Percentiles rank a stretch among this genome's conserved stretches.
Evolutionary conservation across 2,797 vertebrate species (phyloP).

Genomic region (Periparus ater): DNA sequence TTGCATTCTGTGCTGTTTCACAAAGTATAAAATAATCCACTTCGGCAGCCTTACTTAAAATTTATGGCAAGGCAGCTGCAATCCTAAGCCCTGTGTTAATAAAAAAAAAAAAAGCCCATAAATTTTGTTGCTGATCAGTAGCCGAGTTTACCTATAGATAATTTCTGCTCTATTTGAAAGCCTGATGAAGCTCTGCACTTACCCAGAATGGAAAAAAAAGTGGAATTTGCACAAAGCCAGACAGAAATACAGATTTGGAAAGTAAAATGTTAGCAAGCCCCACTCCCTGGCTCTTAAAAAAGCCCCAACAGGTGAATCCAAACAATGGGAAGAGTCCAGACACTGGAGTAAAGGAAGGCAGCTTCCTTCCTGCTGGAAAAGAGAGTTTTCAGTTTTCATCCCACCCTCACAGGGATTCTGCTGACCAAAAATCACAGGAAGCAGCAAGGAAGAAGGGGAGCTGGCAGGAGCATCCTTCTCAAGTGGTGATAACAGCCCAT

Average conservation of each 20-base stretch:
- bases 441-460: background rate
- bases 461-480: background rate
- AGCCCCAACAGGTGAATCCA: background rate
- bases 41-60: background rate
- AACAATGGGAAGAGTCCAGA: background rate
- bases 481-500: background rate
- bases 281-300: background rate
- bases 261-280: background rate
- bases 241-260: background rate
- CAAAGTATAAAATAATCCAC: background rate
- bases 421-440: background rate
- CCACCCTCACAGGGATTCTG: background rate
- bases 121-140: background rate
- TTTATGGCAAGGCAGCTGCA: background rate
- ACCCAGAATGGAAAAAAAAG: background rate
- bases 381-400: background rate
- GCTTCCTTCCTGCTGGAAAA: background rate
- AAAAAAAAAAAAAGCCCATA: background rate
- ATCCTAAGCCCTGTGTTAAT: background rate
- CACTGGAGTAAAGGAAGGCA: background rate
- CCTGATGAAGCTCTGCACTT: background rate
- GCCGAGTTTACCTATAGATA: background rate
- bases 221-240: background rate
- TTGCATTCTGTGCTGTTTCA: background rate
- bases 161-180: background rate